phyloP scores from a whole-genome alignment of 2,113 vertebrate species.

The Calidris pygmaea region DNA sequence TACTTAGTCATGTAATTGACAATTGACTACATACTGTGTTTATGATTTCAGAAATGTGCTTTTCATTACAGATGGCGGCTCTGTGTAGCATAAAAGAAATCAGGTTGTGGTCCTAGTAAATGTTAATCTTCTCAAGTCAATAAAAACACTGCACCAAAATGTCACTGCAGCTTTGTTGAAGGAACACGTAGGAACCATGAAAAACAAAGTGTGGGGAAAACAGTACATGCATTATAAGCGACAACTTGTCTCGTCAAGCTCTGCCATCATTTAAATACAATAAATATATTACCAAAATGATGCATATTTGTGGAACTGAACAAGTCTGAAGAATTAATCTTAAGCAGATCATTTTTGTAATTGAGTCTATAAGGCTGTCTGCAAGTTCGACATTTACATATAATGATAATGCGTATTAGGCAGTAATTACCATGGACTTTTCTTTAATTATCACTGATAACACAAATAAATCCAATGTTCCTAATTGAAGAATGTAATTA shows the following conservation, averaged over 20 bases:
- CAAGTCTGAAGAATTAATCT: constrained; percentile 52
- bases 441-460: constrained; percentile 65
- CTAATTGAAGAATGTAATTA: constrained; percentile 59
- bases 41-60: not conserved
- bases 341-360: constrained; percentile 49
- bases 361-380: constrained; percentile 1
- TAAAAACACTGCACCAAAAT: constrained; percentile 20
- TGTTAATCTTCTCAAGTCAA: not conserved
- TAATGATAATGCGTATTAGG: constrained; percentile 43
- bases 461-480: constrained; percentile 35
- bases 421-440: constrained; percentile 52
- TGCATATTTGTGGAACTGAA: constrained; percentile 5
- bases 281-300: constrained; percentile 30
- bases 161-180: constrained; percentile 8
- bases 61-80: not conserved
- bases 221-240: constrained; percentile 25
- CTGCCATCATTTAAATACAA: constrained; percentile 47
- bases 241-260: constrained; percentile 9
- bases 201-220: constrained; percentile 14
- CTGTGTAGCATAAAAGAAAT: not conserved
- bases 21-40: not conserved
- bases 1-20: not conserved
- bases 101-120: not conserved
- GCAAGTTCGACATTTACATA: constrained; percentile 11
- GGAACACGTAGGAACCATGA: not conserved